Base-by-base conservation (phyloP, 1,140 invertebrate genomes). In the Cydia splendana region DNA sequence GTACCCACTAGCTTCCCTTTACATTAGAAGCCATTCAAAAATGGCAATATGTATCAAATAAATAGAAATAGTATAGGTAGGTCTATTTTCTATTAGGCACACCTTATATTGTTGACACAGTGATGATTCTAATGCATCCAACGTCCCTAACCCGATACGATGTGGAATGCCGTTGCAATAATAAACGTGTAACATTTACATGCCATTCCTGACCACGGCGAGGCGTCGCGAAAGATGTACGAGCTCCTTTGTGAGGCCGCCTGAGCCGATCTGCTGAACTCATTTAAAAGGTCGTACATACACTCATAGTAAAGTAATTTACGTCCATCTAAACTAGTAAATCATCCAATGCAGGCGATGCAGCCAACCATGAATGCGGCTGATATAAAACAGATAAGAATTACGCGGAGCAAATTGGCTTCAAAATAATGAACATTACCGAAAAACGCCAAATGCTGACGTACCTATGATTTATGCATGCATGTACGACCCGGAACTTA, bases 171-270 rank as follows among this genome's bases (percentile, higher is more conserved):
- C 75, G 75, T 65, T 45, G 57, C 51, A 65, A 75, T 75, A 75
- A 75, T 75, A 75, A 75, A 71, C 67, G 67, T 71, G 15, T 71
- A 71, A 65, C 57, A 75, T 65, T 76, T 76, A 65, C 75, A 76
- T 76, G 75, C 34, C 75, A 67, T 76, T 76, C 75, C 53, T 75
- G 74, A 75, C 74, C 74, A 65, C 45, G 28, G 74, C 51, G 12
- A 65, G 75, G 62, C 62, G 75, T 69, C 65, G 75, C 34, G 48
- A 34, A 69, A 76, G 75, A 76, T 67, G 75, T 38, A 76, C 38
- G 62, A 51, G 34, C 65, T 62, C 38, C 75, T 76, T 76, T 76
- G 75, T 76, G 57, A 57, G 15, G 75, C 75, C 75, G 75, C 57
- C 65, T n/a, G n/a, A 12, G 42, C 42, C 30, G 73, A 71, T 48